Percentiles rank a stretch among this genome's conserved stretches.
Evolutionary conservation across 23 tunicate species (phyloP).

Genomic region (Aplidium turbinatum): DNA sequence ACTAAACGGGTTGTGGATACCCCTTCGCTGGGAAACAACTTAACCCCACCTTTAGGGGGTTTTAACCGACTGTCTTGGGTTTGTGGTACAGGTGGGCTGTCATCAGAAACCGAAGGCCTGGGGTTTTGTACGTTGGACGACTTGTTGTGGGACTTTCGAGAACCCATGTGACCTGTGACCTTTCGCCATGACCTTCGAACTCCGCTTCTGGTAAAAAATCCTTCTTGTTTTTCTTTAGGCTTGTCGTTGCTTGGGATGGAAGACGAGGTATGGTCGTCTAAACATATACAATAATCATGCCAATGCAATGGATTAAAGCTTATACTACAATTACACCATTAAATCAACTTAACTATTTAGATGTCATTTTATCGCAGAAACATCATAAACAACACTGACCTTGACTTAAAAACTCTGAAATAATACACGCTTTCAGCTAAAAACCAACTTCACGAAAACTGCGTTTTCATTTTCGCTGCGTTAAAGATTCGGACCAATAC

Average conservation of each 20-base stretch:
- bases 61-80: not conserved
- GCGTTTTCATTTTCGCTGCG: no score
- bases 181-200: conserved; percentile 79
- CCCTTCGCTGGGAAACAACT: conserved; percentile 19
- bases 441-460: no score
- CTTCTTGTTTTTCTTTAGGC: no score
- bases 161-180: conserved; percentile 35
- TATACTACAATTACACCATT: no score
- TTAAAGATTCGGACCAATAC: no score
- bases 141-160: conserved; percentile 28
- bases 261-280: not conserved
- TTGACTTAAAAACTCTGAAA: no score
- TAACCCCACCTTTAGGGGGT: conserved; percentile 31
- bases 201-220: conserved; percentile 62
- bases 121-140: not conserved
- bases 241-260: not conserved
- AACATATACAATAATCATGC: no score
- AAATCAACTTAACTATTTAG: no score
- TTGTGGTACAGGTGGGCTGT: not conserved
- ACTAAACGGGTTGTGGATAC: not conserved
- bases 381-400: no score
- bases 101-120: conserved; percentile 16
- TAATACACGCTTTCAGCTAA: no score
- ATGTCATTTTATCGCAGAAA: no score
- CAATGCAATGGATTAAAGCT: no score